Base-by-base conservation (phyloP, 2,888 invertebrate genomes). In the Aphidoletes aphidimyza region DNA sequence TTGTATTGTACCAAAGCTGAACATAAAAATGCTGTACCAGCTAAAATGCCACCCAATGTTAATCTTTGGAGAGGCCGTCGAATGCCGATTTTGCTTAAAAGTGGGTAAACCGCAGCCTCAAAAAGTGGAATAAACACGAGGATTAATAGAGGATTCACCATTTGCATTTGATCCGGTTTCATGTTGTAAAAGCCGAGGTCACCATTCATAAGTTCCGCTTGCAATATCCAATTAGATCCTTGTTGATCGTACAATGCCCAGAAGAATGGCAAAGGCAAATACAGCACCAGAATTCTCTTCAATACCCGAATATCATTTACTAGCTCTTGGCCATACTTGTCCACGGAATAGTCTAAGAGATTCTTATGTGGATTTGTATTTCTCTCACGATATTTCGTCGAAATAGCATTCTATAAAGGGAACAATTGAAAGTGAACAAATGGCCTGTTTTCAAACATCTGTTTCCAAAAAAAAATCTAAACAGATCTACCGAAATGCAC, bases 231-330 rank as follows among this genome's bases (percentile, higher is more conserved):
- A 85, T 96, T 92, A 0, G 97, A 97, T 30, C 96, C 97, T 92
- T 95, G 95, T 89, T 98, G 98, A 90, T 98, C 98, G 89, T 95
- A 95, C 6, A 98, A 91, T 0, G 98, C 95, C 97, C 97, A 98
- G 90, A 98, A 98, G 37, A 98, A 91, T 0, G 97, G 97, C 83
- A 97, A 89, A 0, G 98, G 98, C 9, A 97, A 89, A 88, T 95
- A 98, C 54, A 98, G 91, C 85, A 94, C 91, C 34, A 97, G 90
- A 1, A 98, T 93, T 37, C 93, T 93, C 49, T 97, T 89, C 0
- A 96, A 91, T n/a, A 93, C 92, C 89, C 95, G 96, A 14, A 97
- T 92, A 87, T 98, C 97, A 5, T 92, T 91, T 1, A 98, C 95
- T 86, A 97, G 91, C 85, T 91, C 90, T 0, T 89, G 88, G 30